phyloP scores from a whole-genome alignment of 35 echinoderm and acorn worm genomes.

The Lytechinus pictus region DNA sequence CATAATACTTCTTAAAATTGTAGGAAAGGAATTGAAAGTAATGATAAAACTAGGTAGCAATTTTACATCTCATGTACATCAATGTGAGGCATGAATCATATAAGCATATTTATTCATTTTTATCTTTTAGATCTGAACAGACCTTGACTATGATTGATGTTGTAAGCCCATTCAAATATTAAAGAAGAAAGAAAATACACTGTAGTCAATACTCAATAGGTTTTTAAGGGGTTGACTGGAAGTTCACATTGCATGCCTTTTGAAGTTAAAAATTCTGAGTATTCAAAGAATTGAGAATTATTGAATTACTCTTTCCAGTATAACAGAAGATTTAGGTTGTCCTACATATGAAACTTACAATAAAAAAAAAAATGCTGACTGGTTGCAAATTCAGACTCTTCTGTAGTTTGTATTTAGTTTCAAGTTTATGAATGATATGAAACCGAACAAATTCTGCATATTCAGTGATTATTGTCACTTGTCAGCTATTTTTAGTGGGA shows the following conservation, averaged over 20 bases:
- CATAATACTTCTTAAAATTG: neutral
- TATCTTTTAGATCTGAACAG: too few relatives aligned
- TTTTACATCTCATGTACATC: too few relatives aligned
- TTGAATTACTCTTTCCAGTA: neutral
- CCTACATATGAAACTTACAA: neutral
- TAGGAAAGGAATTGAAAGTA: neutral
- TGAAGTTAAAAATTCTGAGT: neutral
- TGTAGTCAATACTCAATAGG: neutral
- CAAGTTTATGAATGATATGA: neutral
- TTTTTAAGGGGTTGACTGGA: neutral
- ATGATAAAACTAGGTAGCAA: neutral
- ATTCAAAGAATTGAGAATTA: neutral
- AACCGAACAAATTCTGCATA: neutral
- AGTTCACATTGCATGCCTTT: neutral
- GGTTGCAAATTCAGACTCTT: neutral
- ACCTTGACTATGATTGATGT: neutral
- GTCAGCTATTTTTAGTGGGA: neutral
- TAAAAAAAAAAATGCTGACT: neutral
- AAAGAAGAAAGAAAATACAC: neutral
- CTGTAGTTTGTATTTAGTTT: neutral
- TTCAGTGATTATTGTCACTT: neutral
- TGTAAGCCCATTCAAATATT: neutral
- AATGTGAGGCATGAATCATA: too few relatives aligned
- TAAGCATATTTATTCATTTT: too few relatives aligned
- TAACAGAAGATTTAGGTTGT: neutral